Evolutionary conservation across 53 echinoderm and acorn worm species (phyloP).

Genomic region (Paracentrotus lividus): DNA sequence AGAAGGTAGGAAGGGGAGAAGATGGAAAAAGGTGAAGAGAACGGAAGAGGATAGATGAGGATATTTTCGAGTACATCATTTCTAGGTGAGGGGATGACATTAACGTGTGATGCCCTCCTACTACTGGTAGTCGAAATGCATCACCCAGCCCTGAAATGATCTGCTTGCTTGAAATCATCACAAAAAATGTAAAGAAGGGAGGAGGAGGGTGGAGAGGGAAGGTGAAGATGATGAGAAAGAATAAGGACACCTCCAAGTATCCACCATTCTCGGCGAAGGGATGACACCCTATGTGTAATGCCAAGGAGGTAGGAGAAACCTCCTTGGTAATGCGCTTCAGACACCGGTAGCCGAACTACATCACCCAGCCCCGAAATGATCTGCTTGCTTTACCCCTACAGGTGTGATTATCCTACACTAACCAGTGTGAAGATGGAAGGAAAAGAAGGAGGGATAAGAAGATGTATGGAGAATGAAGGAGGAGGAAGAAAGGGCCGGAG

Average conservation of each 20-base stretch:
- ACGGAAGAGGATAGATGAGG: no score
- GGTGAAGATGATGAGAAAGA: no score
- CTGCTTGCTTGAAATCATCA: no score
- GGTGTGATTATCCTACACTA: slow-evolving; percentile 24
- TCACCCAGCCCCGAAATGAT: slow-evolving; percentile 27
- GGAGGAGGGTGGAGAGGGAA: no score
- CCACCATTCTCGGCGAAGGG: not conserved
- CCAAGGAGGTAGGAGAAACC: no score
- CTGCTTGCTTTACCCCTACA: slow-evolving; percentile 34
- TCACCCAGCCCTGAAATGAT: slow-evolving; percentile 13
- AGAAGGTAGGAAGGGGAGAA: no score
- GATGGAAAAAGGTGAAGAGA: no score
- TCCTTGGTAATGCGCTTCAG: no score
- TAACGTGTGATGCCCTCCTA: slow-evolving; percentile 6
- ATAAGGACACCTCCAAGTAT: slow-evolving; percentile 8
- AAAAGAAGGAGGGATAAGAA: not conserved
- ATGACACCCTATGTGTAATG: slow-evolving; percentile 2
- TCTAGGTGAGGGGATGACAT: not conserved
- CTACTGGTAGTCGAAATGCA: not conserved
- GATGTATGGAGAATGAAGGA: not conserved
- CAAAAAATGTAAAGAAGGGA: no score
- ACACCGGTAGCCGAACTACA: not conserved
- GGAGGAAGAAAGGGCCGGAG: not conserved
- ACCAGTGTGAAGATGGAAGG: slow-evolving; percentile 12
- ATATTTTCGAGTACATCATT: not conserved